A percentile compares a stretch with the other conserved stretches of the same genome.
phyloP scores from a whole-genome alignment of 2,888 invertebrate species.

The Ormyrus labotus region DNA sequence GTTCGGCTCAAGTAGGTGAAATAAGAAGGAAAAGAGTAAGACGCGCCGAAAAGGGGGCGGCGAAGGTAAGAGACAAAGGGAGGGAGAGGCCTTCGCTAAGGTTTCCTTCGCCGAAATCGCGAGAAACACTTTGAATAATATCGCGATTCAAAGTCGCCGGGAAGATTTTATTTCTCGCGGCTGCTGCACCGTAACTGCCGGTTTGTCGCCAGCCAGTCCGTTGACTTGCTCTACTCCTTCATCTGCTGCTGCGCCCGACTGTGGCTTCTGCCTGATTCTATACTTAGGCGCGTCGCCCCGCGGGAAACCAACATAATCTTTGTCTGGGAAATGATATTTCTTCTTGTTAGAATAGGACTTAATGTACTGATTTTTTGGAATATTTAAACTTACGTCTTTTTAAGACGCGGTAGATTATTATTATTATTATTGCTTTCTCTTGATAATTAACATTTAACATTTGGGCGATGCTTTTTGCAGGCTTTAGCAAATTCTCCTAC shows the following conservation, averaged over 20 bases:
- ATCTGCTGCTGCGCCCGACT: background rate
- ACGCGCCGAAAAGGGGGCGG: conserved; percentile 12
- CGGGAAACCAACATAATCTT: too few relatives aligned
- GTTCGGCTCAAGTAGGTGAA: conserved; percentile 50
- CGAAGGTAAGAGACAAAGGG: background rate
- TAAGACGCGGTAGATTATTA: too few relatives aligned
- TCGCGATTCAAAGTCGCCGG: conserved; percentile 71
- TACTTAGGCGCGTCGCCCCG: too few relatives aligned
- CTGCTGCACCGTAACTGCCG: conserved; percentile 68
- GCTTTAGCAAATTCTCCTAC: conserved; percentile 79
- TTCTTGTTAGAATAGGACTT: too few relatives aligned
- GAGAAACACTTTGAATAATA: conserved; percentile 74
- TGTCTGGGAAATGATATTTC: too few relatives aligned
- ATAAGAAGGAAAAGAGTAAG: conserved; percentile 51
- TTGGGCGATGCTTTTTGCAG: conserved; percentile 73
- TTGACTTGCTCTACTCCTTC: conserved; percentile 60
- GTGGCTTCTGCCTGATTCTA: background rate
- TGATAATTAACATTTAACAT: conserved; percentile 50
- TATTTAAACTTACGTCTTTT: too few relatives aligned
- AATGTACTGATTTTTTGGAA: too few relatives aligned
- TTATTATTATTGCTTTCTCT: too few relatives aligned
- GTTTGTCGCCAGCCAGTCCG: conserved; percentile 72
- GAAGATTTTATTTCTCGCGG: conserved; percentile 71
- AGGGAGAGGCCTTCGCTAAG: background rate
- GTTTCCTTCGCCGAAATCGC: conserved; percentile 61